Base-by-base conservation (phyloP, 2,888 invertebrate species). In the Stramonita haemastoma region DNA sequence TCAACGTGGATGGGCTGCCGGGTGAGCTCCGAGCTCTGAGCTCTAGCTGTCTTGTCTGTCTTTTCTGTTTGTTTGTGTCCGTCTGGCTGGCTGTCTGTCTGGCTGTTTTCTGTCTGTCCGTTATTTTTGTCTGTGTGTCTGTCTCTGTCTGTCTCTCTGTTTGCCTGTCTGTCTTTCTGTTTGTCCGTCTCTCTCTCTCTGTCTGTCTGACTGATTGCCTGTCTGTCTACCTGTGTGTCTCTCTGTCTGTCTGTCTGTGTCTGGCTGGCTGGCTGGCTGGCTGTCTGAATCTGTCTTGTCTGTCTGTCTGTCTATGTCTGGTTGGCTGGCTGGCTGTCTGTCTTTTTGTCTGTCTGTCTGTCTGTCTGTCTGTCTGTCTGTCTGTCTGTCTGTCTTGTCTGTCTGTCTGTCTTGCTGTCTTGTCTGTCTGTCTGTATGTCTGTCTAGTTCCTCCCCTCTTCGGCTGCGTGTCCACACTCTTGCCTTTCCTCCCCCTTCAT, bases 1-100 rank as follows among this genome's bases (percentile, higher is more conserved):
- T 88, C 66, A 34, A 88, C 83, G 66, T 83, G 13, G 36, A 83
- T 19, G 88, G 88, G n/a, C 22, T 29, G 66, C 88, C 88, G 1
- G 17, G 88, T 88, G 66, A 86, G 86, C 32, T 15, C n/a, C n/a
- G n/a, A n/a, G n/a, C n/a, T n/a, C n/a, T n/a, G n/a, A n/a, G n/a
- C n/a, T n/a, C n/a, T n/a, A n/a, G n/a, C n/a, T n/a, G n/a, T 73
- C 17, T 73, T 60, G 60, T 60, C 60, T 60, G 60, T 60, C 60
- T 60, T 13, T 60, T 60, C 60, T 60, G 60, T 60, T 60, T 15
- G 60, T 60, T 19, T 60, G 60, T 60, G 60, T 60, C 60, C 19
- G 60, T 60, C 60, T 60, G 60, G 13, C 60, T 60, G 60, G 11
- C 60, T 60, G 60, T 60, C 60, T 60, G 60, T 60, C 60, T 60